Evolutionary conservation across 2,888 invertebrate species (phyloP), one percentile per base, ranked within the genome.

Genomic region (Meiosimyza platycephala): DNA sequence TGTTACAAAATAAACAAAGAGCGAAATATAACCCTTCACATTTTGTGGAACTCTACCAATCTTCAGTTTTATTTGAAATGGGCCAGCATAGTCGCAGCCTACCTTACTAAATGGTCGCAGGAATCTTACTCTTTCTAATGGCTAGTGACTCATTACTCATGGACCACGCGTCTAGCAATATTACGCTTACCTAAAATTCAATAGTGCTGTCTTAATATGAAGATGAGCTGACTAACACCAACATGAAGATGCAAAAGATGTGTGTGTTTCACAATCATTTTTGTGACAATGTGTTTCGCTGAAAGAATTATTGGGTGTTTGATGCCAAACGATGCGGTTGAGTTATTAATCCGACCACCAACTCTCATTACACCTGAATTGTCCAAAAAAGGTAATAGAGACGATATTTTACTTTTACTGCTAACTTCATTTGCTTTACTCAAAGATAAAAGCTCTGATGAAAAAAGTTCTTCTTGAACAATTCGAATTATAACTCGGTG

Each of bases 291-390:
- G 63, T 48, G 48, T 16, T 48, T 47, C 12, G 63, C n/a, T 18
- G 63, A 54, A 6, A 74, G 16, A 48, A 74, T 55, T 5, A 71
- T 71, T n/a, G 73, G 73, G 22, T 73, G 63, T 71, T 74, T 74
- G 33, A 63, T 63, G 47, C n/a, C 15, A 55, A 64, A 74, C 2
- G 62, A 54, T n/a, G 63, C 28, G 50, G 63, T 15, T 9, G 74
- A 72, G n/a, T 71, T 50, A 4, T 71, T 18, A 15, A 71, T 47
- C 13, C 66, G 54, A 9, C 74, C 72, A 18, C 74, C 66, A 33
- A 74, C 74, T 12, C 73, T 48, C 64, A 72, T 47, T 3, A 75
- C 47, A 16, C 51, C 64, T 0, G 9, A n/a, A 5, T 50, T 28
- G 3, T 64, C 64, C 51, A 64, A 13, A 64, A 64, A 64, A 22